Base-by-base conservation (phyloP, 2,888 invertebrate genomes). In the Loripinus fragilis region DNA sequence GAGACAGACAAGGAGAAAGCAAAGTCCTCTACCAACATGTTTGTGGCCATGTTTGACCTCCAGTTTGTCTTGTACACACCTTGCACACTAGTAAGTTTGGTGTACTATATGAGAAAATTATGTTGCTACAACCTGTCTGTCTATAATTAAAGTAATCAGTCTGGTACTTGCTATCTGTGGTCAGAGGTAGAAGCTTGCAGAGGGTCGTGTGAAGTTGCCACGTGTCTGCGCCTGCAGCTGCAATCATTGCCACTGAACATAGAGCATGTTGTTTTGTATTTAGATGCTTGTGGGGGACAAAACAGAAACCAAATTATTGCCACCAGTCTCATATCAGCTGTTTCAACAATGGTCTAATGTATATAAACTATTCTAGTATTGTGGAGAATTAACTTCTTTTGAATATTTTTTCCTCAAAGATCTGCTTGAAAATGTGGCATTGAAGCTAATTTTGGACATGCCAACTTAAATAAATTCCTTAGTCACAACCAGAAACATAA, bases 51-150 rank as follows among this genome's bases (percentile, higher is more conserved):
- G 12, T 70, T 70, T 33, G 70, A 70, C 38, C 20, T 70, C 7
- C 70, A 45, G 50, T 45, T 48, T 15, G 70, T 70, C 7, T 23
- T 70, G 3, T 70, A 45, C 30, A 70, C 70, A 50, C 70, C 70
- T 8, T 70, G 70, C 28, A 25, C 10, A 5, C 25, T 65, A 33
- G 65, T 65, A 3, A 5, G 25, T 41, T 35, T 71, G 35, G 60
- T 69, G n/a, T 76, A 80, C 66, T 76, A 80, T 60, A 71, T 66
- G 65, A 0, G 80, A 35, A 76, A 80, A 41, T 65, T 81, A 25
- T 72, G 69, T 30, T 70, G 70, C 60, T 81, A 81, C 52, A 81
- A 81, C 42, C 20, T 81, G 48, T 75, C 81, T 3, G 67, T 81
- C 7, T 78, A 75, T 50, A 65, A 42, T 42, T 23, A 70, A 1